Conservation (phyloP, 2,888 invertebrate genomes). For the Cephus nigrinus region DNA sequence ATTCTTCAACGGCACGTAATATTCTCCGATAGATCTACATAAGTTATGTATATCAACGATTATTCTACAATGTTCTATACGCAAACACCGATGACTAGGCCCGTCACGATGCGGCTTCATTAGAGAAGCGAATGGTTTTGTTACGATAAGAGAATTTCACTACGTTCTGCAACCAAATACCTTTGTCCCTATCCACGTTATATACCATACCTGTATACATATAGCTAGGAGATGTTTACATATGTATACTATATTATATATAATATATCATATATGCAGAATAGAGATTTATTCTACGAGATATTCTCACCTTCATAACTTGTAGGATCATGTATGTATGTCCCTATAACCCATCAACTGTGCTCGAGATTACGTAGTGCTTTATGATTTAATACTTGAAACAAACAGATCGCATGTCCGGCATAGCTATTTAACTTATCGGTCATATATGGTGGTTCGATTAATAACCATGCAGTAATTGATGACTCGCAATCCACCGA, state of each 20-base stretch:
- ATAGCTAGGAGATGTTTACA: background rate
- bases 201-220: background rate
- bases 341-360: background rate
- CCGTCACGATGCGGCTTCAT: background rate
- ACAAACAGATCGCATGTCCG: background rate
- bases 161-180: background rate
- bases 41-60: background rate
- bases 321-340: background rate
- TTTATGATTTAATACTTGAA: background rate
- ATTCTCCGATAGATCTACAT: background rate
- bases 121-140: background rate
- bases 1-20: background rate
- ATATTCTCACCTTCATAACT: background rate
- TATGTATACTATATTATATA: background rate
- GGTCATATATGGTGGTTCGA: background rate
- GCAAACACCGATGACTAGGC: background rate
- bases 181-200: background rate
- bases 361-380: background rate
- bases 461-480: background rate
- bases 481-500: background rate
- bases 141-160: background rate
- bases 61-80: background rate
- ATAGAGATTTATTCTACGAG: background rate
- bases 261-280: background rate
- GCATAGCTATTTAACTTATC: background rate